These are phyloP conservation scores for Odontomachus brunneus DNA, from an alignment of 1,140 invertebrate genomes.

Conservation along the genomic window DNA sequence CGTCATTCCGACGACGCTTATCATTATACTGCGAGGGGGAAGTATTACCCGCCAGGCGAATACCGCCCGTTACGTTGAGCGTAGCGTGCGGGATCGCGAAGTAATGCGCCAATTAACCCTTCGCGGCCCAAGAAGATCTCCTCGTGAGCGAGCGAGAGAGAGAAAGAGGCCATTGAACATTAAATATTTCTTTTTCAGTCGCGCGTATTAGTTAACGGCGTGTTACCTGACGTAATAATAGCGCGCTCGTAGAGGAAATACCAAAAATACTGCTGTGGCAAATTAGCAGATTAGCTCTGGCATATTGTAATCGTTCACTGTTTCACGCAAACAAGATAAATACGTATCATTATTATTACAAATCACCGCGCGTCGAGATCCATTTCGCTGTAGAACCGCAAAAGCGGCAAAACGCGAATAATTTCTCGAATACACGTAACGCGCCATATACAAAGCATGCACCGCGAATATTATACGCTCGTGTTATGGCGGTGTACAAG, in stretches of 20 bases:
- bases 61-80: conserved; percentile 43
- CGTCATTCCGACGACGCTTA: conserved; percentile 56
- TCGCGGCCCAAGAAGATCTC: conserved; percentile 31
- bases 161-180: conserved; percentile 2
- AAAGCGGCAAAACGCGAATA: background rate
- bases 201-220: background rate
- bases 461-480: conserved; percentile 34
- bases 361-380: background rate
- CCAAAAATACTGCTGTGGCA: background rate
- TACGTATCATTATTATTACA: background rate
- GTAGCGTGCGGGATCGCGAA: conserved; percentile 26
- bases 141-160: background rate
- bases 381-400: background rate
- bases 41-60: conserved; percentile 42
- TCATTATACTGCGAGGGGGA: conserved; percentile 52
- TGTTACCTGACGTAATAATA: background rate
- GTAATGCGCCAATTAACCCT: conserved; percentile 59
- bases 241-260: background rate
- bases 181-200: conserved; percentile 15
- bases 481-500: background rate
- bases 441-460: conserved; percentile 11
- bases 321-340: background rate
- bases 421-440: conserved; percentile 7
- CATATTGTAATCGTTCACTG: background rate
- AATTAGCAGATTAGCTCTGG: background rate